These are phyloP conservation scores for Reticulitermes lucifugus DNA, from an alignment of 2,888 invertebrate genomes.

Conservation along the genomic window DNA sequence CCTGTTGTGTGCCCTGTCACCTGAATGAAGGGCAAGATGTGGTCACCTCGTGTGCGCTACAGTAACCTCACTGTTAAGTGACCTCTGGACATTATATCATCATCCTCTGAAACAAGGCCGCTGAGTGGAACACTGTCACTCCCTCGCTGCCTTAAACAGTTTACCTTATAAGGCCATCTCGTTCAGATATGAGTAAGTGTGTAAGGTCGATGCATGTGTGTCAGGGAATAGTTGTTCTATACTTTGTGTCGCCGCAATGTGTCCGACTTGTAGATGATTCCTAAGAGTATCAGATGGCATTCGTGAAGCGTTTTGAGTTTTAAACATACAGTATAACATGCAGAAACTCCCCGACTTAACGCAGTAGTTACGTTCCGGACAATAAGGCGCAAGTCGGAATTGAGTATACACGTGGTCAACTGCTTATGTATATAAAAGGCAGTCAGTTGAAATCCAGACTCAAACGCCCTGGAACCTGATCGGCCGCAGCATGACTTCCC, in stretches of 20 bases:
- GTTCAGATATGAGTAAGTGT: slow-evolving; percentile 29
- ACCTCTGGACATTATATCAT: neutral
- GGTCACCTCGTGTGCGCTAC: slow-evolving; percentile 4
- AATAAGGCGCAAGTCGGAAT: no score
- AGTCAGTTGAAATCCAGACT: no score
- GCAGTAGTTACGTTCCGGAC: no score
- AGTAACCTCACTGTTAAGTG: neutral
- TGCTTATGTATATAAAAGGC: no score
- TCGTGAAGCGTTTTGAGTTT: no score
- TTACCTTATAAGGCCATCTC: slow-evolving; percentile 39
- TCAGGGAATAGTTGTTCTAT: neutral
- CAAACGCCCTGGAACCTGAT: no score
- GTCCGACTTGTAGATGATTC: neutral
- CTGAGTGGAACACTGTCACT: neutral
- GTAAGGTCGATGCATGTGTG: neutral
- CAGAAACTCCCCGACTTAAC: no score
- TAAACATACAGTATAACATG: no score
- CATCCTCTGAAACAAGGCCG: slow-evolving; percentile 23
- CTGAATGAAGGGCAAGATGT: neutral
- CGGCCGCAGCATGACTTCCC: no score
- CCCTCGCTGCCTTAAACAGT: slow-evolving; percentile 14
- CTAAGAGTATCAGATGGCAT: no score
- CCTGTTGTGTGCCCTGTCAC: neutral
- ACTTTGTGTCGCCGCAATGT: neutral
- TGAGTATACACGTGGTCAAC: no score